These are phyloP conservation scores for Threskiornis aethiopicus DNA, from an alignment of 2,797 vertebrate species.

Conservation along the genomic window DNA sequence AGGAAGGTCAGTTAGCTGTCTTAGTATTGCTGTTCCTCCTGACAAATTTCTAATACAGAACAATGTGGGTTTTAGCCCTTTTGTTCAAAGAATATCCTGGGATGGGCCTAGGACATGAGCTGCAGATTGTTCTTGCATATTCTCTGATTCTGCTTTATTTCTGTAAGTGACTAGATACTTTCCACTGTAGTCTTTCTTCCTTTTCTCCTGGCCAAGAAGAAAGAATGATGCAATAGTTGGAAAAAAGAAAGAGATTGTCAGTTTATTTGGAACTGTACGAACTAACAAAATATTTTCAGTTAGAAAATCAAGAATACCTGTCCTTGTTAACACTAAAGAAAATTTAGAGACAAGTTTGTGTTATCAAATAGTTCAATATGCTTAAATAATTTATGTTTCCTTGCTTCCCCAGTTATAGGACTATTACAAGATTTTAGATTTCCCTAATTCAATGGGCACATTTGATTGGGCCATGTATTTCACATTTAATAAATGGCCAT, in stretches of 20 bases:
- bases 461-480: neutral
- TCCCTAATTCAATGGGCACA: neutral
- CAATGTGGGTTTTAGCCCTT: neutral
- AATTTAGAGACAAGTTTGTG: neutral
- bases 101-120: neutral
- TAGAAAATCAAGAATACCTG: neutral
- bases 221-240: neutral
- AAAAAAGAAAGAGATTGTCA: neutral
- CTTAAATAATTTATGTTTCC: neutral
- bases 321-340: neutral
- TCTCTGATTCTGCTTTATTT: neutral
- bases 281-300: neutral
- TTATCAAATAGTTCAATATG: neutral
- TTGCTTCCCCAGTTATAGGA: neutral
- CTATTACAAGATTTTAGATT: neutral
- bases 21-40: neutral
- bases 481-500: neutral
- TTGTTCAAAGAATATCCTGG: neutral
- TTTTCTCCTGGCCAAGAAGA: neutral
- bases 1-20: neutral
- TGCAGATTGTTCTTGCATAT: neutral
- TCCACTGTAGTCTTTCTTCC: neutral
- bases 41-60: neutral
- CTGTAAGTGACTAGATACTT: neutral
- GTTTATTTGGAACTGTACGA: neutral